Conservation (phyloP, 1,140 invertebrate genomes). For the Drosophila carrolli region DNA sequence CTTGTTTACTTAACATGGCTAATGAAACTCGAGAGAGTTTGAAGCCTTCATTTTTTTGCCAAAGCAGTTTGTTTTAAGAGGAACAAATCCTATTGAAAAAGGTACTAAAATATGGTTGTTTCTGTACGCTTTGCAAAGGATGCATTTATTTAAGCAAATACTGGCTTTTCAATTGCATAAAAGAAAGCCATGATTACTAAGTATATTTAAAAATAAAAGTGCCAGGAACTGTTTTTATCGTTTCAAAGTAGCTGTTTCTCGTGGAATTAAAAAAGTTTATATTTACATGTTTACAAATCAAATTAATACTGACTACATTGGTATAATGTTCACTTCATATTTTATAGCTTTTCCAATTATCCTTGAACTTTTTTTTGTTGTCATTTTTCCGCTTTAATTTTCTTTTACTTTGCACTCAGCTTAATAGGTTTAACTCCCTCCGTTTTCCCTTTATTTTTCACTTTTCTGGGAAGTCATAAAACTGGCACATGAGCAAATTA, state of each 20-base stretch:
- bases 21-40: slow-evolving; percentile 69
- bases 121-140: slow-evolving; percentile 10
- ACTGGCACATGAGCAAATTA: slow-evolving; percentile 44
- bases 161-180: neutral
- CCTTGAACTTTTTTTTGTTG: too few relatives aligned
- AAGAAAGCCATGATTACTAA: too few relatives aligned
- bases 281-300: too few relatives aligned
- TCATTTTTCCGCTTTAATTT: neutral
- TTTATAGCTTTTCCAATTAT: too few relatives aligned
- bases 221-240: too few relatives aligned
- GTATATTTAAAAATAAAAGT: too few relatives aligned
- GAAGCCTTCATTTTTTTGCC: slow-evolving; percentile 18
- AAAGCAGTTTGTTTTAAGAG: slow-evolving; percentile 33
- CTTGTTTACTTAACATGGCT: slow-evolving; percentile 60
- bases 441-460: slow-evolving; percentile 4
- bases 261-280: too few relatives aligned
- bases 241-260: too few relatives aligned
- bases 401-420: slow-evolving; percentile 28
- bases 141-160: neutral
- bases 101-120: slow-evolving; percentile 17
- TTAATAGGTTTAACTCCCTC: slow-evolving; percentile 15
- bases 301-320: too few relatives aligned
- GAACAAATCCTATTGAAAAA: slow-evolving; percentile 17
- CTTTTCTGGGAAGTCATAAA: slow-evolving; percentile 33
- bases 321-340: too few relatives aligned